These are phyloP conservation scores for Bombus superbus DNA, from an alignment of 1,140 invertebrate genomes.

Conservation along the genomic window DNA sequence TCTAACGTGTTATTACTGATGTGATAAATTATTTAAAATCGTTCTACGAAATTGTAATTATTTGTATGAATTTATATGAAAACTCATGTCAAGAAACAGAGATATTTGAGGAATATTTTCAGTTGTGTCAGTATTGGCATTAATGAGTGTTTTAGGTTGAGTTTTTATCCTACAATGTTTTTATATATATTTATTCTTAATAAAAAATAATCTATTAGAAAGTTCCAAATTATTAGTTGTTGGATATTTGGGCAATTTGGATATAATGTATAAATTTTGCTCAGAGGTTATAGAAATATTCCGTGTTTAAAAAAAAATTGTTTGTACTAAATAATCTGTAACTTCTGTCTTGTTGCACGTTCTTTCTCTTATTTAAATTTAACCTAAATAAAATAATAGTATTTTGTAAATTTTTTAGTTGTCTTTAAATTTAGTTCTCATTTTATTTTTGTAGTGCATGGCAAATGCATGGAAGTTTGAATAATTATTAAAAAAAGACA, in stretches of 20 bases:
- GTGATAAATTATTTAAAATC: not conserved
- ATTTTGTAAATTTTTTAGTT: conserved; percentile 54
- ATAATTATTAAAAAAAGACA: conserved; percentile 67
- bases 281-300: conserved; percentile 41
- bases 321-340: conserved; percentile 39
- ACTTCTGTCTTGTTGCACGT: conserved; percentile 51
- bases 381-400: conserved; percentile 43
- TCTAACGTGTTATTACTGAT: not conserved
- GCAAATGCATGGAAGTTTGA: conserved; percentile 77
- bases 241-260: conserved; percentile 7
- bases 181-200: not conserved
- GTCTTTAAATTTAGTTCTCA: conserved; percentile 64
- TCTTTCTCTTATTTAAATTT: conserved; percentile 35
- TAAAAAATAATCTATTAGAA: not conserved
- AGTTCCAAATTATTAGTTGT: not conserved
- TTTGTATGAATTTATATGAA: not conserved
- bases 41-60: not conserved
- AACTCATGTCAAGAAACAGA: not conserved
- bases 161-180: not conserved
- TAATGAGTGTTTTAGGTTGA: no score
- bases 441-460: conserved; percentile 76
- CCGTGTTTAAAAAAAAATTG: conserved; percentile 26
- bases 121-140: not conserved
- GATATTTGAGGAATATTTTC: no score
- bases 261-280: conserved; percentile 52